phyloP scores from a whole-genome alignment of 1,140 invertebrate genomes.

The Chymomyza costata region DNA sequence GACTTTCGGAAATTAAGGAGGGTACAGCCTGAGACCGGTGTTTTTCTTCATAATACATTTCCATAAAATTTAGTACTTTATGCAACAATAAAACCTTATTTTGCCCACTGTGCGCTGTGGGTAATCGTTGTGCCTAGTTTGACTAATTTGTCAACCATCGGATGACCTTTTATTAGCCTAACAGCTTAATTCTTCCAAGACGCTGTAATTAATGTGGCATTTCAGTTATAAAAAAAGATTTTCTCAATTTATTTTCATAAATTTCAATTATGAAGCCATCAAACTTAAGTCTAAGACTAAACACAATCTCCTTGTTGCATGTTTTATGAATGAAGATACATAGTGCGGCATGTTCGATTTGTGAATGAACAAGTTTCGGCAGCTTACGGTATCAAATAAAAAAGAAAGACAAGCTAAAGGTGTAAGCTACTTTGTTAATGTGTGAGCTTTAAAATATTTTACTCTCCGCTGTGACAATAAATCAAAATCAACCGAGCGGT shows the following conservation, averaged over 20 bases:
- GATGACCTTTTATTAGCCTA: constrained; percentile 20
- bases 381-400: not conserved
- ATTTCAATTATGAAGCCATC: constrained; percentile 67
- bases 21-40: no score
- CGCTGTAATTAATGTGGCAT: constrained; percentile 59
- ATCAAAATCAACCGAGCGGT: constrained; percentile 19
- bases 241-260: constrained; percentile 59
- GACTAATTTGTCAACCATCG: constrained; percentile 36
- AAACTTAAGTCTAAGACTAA: no score
- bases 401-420: constrained; percentile 1
- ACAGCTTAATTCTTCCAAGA: constrained; percentile 22
- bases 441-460: constrained; percentile 27
- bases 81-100: constrained; percentile 12
- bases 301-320: no score
- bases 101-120: not conserved
- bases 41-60: not conserved
- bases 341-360: not conserved
- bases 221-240: constrained; percentile 55
- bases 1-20: no score
- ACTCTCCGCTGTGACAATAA: constrained; percentile 15
- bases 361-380: not conserved
- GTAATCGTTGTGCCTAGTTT: constrained; percentile 16
- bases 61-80: not conserved
- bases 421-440: constrained; percentile 24
- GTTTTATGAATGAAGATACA: not conserved